phyloP scores from a whole-genome alignment of 2,888 invertebrate genomes.

The Brachylomia viminalis region DNA sequence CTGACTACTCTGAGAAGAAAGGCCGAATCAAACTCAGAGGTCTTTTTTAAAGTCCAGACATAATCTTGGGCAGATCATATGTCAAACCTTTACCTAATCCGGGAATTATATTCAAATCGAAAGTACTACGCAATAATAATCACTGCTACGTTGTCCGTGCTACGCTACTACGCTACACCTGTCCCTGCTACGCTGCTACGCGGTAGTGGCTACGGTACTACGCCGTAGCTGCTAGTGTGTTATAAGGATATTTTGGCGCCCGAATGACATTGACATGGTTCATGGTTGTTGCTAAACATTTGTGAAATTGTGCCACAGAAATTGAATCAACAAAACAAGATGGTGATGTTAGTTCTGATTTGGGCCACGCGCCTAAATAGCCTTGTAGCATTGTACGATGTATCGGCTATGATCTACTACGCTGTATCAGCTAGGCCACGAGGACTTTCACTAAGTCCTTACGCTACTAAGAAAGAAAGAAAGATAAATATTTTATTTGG shows the following conservation, averaged over 20 bases:
- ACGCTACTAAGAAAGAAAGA: too few relatives aligned
- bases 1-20: too few relatives aligned
- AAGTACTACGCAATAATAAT: not conserved
- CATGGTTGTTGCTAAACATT: not conserved
- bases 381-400: not conserved
- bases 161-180: not conserved
- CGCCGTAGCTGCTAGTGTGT: not conserved
- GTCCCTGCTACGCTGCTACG: not conserved
- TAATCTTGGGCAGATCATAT: too few relatives aligned
- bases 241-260: not conserved
- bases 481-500: too few relatives aligned
- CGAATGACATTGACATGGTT: not conserved
- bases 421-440: not conserved
- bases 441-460: not conserved
- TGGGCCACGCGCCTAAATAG: not conserved
- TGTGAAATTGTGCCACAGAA: not conserved
- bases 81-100: not conserved
- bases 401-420: not conserved
- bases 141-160: not conserved
- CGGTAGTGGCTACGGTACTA: not conserved
- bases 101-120: not conserved
- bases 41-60: too few relatives aligned
- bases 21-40: too few relatives aligned
- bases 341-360: not conserved
- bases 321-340: not conserved